Conservation (phyloP, 2,888 invertebrate genomes). For the Caenorhabditis sp. region DNA sequence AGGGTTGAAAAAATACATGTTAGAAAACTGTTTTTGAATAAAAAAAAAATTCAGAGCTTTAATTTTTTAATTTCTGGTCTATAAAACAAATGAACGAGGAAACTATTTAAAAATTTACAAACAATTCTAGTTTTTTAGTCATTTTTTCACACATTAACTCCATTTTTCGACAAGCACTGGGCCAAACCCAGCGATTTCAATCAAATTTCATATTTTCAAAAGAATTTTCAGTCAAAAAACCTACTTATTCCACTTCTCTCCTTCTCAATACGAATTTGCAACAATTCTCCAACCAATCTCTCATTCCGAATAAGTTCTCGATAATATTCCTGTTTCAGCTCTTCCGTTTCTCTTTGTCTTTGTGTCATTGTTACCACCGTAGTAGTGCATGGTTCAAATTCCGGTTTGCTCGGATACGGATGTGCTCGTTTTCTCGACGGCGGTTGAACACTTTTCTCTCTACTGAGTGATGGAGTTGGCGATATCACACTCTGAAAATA, state of each 20-base stretch:
- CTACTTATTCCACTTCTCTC: background rate
- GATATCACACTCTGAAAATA: background rate
- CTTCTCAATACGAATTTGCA: background rate
- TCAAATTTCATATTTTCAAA: no score
- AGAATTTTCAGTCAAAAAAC: background rate
- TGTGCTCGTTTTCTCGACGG: background rate
- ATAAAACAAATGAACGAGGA: no score
- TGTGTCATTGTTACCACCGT: background rate
- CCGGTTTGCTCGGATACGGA: background rate
- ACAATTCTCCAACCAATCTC: background rate
- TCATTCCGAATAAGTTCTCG: background rate
- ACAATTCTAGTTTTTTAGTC: no score
- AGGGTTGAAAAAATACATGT: no score
- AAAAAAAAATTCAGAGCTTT: no score
- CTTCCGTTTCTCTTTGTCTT: background rate
- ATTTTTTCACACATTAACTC: no score
- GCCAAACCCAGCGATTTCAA: no score
- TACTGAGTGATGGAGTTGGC: background rate
- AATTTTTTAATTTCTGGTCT: no score
- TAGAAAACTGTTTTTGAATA: no score
- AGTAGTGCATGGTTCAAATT: background rate
- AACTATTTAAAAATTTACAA: no score
- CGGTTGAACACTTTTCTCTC: background rate
- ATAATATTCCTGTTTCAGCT: constrained; percentile 2
- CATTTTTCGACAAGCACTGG: no score